phyloP scores from a whole-genome alignment of 2,888 invertebrate genomes.

The Hylaea fasciaria region DNA sequence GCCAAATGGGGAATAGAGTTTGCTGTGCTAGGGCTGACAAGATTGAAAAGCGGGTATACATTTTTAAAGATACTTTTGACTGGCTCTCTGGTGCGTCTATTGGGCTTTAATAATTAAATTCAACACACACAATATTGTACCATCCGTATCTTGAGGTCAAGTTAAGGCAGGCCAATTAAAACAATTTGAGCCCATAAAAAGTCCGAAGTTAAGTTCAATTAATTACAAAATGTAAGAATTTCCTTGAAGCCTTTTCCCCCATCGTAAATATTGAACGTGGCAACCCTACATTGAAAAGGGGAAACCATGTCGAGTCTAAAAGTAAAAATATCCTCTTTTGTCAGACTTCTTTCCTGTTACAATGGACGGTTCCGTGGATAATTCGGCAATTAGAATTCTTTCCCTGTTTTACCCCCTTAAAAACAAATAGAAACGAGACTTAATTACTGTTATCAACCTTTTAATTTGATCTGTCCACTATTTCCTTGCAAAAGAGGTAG shows the following conservation, averaged over 20 bases:
- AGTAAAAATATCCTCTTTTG: conserved; percentile 14
- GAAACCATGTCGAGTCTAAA: conserved; percentile 9
- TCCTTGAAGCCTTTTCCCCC: too few relatives aligned
- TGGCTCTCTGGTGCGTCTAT: too few relatives aligned
- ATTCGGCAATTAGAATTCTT: conserved; percentile 7
- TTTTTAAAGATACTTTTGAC: not conserved
- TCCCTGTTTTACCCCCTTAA: not conserved
- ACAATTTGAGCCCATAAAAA: too few relatives aligned
- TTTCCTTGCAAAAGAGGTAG: too few relatives aligned
- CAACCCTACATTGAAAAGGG: conserved; percentile 11
- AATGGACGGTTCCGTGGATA: conserved; percentile 3
- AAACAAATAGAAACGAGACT: too few relatives aligned
- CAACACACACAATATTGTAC: too few relatives aligned
- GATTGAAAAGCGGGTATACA: not conserved
- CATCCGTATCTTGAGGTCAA: too few relatives aligned
- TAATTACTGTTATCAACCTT: too few relatives aligned
- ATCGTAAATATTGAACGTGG: conserved; percentile 20
- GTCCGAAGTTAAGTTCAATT: conserved; percentile 5
- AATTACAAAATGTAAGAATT: conserved; percentile 2
- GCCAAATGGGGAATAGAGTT: conserved; percentile 15
- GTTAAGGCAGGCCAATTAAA: too few relatives aligned
- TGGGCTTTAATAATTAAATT: too few relatives aligned
- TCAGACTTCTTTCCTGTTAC: conserved; percentile 19
- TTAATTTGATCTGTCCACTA: too few relatives aligned
- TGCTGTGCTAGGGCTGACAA: conserved; percentile 10